phyloP scores from a whole-genome alignment of 2,888 invertebrate genomes.

The Latrodectus hesperus region DNA sequence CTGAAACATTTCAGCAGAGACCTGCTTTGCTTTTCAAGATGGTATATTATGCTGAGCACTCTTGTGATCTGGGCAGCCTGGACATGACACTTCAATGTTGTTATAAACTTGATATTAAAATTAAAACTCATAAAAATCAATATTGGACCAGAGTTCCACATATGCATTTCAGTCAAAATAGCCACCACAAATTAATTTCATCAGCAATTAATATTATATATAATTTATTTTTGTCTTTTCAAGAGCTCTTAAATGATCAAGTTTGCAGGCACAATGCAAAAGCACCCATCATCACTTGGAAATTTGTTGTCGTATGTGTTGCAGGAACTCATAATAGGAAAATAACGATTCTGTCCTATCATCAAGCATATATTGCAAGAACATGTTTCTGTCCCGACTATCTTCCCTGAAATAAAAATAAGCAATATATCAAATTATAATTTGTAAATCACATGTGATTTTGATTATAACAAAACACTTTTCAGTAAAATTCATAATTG shows the following conservation, averaged over 20 bases:
- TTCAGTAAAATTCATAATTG: too few species aligned
- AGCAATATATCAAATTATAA: neutral
- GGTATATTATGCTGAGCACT: neutral
- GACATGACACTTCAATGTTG: neutral
- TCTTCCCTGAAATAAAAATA: constrained; percentile 85
- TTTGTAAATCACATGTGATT: too few species aligned
- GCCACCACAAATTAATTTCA: constrained; percentile 26
- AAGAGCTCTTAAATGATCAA: constrained; percentile 8
- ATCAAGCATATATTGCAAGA: constrained; percentile 92
- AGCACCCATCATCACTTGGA: constrained; percentile 64
- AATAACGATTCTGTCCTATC: constrained; percentile 94
- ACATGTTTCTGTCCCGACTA: constrained; percentile 85
- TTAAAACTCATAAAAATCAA: neutral
- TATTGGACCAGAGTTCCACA: constrained; percentile 39
- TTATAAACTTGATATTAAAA: too few species aligned
- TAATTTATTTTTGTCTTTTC: constrained; percentile 11
- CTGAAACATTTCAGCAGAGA: constrained; percentile 13
- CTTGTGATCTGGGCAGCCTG: constrained; percentile 4
- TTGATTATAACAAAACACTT: too few species aligned
- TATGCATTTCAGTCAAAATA: neutral
- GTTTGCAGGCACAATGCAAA: constrained; percentile 20
- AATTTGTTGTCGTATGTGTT: constrained; percentile 92
- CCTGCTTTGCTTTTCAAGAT: constrained; percentile 6
- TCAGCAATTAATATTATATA: constrained; percentile 22
- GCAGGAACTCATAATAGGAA: constrained; percentile 98